A percentile compares a stretch with the other conserved stretches of the same genome.
phyloP scores from a whole-genome alignment of 1,140 invertebrate species.

The Scaptomyza graminum region DNA sequence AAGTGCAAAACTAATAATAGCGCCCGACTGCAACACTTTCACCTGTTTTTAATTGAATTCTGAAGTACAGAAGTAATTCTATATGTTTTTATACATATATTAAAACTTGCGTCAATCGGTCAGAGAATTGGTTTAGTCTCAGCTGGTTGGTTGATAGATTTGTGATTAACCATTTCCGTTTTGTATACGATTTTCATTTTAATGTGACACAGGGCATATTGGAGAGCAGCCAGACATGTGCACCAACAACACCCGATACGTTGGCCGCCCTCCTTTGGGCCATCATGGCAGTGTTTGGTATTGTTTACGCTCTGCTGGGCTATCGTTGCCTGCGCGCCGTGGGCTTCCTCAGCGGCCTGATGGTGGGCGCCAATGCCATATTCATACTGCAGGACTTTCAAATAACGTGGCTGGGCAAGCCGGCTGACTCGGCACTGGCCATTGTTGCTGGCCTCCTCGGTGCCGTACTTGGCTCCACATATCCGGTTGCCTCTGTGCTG shows the following conservation, averaged over 20 bases:
- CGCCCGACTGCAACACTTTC: too few relatives aligned
- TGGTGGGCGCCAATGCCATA: slow-evolving; percentile 89
- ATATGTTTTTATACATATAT: too few relatives aligned
- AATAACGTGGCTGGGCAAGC: slow-evolving; percentile 77
- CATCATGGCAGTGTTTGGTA: slow-evolving; percentile 85
- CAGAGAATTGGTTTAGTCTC: neutral
- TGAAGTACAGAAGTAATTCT: too few relatives aligned
- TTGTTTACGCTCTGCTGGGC: slow-evolving; percentile 87
- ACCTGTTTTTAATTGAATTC: too few relatives aligned
- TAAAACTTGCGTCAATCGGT: too few relatives aligned
- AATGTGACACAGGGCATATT: slow-evolving; percentile 71
- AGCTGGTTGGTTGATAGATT: slow-evolving; percentile 21
- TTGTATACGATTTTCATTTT: neutral
- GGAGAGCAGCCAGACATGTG: slow-evolving; percentile 75
- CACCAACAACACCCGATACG: slow-evolving; percentile 74
- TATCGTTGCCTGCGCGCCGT: slow-evolving; percentile 95
- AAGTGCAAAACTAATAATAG: too few relatives aligned
- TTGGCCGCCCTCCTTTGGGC: slow-evolving; percentile 78
- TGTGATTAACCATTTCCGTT: slow-evolving; percentile 22
- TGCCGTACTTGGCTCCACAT: slow-evolving; percentile 79
- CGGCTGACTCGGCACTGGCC: slow-evolving; percentile 79
- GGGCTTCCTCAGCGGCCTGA: slow-evolving; percentile 95
- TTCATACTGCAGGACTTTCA: slow-evolving; percentile 79
- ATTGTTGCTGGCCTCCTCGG: slow-evolving; percentile 79
- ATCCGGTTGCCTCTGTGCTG: slow-evolving; percentile 78